Evolutionary conservation across 2,113 vertebrate species (phyloP), one percentile per base, ranked within the genome.

Genomic region (Gasterosteus nipponicus): DNA sequence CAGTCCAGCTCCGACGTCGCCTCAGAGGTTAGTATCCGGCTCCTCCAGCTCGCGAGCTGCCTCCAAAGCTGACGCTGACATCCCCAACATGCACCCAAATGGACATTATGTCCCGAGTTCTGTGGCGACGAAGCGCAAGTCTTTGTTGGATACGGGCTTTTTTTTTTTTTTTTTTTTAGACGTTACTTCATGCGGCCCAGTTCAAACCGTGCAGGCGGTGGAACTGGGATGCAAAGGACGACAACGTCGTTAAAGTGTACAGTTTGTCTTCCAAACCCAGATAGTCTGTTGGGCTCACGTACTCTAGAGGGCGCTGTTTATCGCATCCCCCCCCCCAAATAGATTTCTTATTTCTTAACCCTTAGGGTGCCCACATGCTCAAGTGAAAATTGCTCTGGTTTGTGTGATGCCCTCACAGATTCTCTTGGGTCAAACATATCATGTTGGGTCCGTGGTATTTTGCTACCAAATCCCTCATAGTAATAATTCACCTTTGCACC

Each of bases 11-110:
- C 75, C 78, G 92, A 89, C 46, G 39, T 59, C 62, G 11, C 41
- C 11, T 42, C 68, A 54, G 90, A 84, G 93, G 93, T 94, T 58
- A 74, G 92, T 92, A 79, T 80, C 41, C 51, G 29, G 8, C 38
- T 56, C 0, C 46, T 12, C 22, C 22, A 5, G 54, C n/a, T 4
- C 16, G 5, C 7, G 5, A 29, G 74, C 5, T 4, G 3, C 10
- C 10, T 4, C 3, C 3, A 47, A 47, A 51, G 22, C 49, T 1
- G 49, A 1, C 4, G 5, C 10, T 56, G 10, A 18, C 10, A 10
- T 38, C 12, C 59, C 14, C 11, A 31, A 10, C n/a, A 18, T 4
- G 19, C 38, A 54, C 11, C 18, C 1, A 78, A 83, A 61, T 69
- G 69, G 72, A 84, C 81, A 85, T 80, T 79, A 81, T 83, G 58